phyloP scores from a whole-genome alignment of 2,113 vertebrate genomes.

The Rhizomys pruinosus region DNA sequence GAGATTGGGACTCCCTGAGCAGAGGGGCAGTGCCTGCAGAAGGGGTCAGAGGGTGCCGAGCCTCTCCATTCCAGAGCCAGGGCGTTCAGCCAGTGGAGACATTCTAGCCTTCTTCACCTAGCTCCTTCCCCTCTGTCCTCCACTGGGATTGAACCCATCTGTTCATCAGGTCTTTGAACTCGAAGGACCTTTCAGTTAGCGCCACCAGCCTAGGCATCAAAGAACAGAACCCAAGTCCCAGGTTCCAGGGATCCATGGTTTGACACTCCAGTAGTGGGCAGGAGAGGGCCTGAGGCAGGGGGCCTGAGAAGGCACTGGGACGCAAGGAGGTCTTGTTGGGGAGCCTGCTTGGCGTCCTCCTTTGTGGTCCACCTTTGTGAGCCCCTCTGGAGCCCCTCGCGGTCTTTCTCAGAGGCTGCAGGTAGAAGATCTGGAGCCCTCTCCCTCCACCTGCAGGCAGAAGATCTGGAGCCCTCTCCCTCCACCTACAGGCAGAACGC shows the following conservation, averaged over 20 bases:
- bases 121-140: not conserved
- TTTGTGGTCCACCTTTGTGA: not conserved
- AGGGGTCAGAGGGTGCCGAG: no score
- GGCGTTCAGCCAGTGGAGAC: no score
- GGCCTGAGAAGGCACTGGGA: not conserved
- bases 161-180: no score
- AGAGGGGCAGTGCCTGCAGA: not conserved
- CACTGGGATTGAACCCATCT: not conserved
- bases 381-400: fast-evolving
- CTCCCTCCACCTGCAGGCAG: not conserved
- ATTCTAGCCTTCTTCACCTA: not conserved
- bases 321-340: not conserved
- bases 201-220: fast-evolving
- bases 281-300: not conserved
- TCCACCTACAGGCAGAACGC: conserved; percentile 60
- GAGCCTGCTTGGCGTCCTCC: not conserved
- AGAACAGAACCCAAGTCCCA: not conserved
- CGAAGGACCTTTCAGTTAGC: not conserved
- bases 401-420: not conserved
- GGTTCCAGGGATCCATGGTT: not conserved
- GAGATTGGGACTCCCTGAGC: not conserved
- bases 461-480: not conserved
- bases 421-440: not conserved
- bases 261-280: not conserved
- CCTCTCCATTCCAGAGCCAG: not conserved